Percentiles rank a stretch among this genome's conserved stretches.
Evolutionary conservation across 2,888 invertebrate species (phyloP).

Genomic region (Nemotelus nigrinus): DNA sequence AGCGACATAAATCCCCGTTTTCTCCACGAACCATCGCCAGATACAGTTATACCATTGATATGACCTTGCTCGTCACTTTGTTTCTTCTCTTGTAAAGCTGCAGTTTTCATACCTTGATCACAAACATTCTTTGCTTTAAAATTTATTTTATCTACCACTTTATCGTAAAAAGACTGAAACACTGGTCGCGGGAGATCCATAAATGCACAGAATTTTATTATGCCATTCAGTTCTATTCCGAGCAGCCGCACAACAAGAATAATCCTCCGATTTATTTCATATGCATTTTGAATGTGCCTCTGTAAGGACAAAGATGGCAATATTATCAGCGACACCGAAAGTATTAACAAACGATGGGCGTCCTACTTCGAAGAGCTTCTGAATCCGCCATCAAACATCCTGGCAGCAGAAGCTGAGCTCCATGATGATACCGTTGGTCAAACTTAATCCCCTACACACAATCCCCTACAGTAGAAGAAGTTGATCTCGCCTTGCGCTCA

Average conservation of each 20-base stretch:
- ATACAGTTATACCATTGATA: not conserved
- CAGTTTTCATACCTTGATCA: slow-evolving; percentile 13
- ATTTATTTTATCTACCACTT: slow-evolving; percentile 4
- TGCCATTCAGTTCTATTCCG: slow-evolving; percentile 16
- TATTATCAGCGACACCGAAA: too few species aligned
- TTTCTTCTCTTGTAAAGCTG: slow-evolving; percentile 26
- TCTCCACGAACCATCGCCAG: slow-evolving; percentile 47
- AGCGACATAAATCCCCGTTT: slow-evolving; percentile 48
- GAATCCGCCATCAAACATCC: too few species aligned
- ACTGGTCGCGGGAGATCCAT: slow-evolving; percentile 22
- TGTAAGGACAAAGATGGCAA: too few species aligned
- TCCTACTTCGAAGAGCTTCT: too few species aligned
- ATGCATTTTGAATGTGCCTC: too few species aligned
- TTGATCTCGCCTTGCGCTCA: too few species aligned
- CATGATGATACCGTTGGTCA: too few species aligned
- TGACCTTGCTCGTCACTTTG: slow-evolving; percentile 20
- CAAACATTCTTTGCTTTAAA: slow-evolving; percentile 12
- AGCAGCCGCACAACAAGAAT: slow-evolving; percentile 23
- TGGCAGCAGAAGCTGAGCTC: too few species aligned
- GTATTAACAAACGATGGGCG: too few species aligned
- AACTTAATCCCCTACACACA: too few species aligned
- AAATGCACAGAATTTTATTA: slow-evolving; percentile 21
- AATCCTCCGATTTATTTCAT: slow-evolving; percentile 23
- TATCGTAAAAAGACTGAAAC: slow-evolving; percentile 14
- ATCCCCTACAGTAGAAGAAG: too few species aligned